Base-by-base conservation (phyloP, 2,113 vertebrate genomes). In the Epinephelus cyanopodus region DNA sequence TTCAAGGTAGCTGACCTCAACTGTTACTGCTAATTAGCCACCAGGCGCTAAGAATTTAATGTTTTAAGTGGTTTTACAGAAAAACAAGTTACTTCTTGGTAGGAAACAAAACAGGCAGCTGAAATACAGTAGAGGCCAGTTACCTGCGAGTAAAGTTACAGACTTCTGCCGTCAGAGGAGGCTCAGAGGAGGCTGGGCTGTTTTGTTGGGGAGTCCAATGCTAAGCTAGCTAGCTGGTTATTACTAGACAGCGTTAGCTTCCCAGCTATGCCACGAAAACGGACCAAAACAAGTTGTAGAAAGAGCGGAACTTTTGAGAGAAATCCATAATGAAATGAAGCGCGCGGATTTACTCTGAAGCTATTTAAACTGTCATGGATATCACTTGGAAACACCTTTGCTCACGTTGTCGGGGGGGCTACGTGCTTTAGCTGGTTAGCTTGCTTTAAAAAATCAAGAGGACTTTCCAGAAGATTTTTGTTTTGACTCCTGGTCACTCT, bases 391-490 rank as follows among this genome's bases (percentile, higher is more conserved):
- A 58, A 12, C 19, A 72, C 58, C 33, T 69, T 19, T 60, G 11
- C 27, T 25, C 27, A 37, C 0, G 25, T 13, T 64, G 3, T 67
- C 65, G 6, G 17, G 6, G 17, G 11, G 54, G 77, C 66, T 81
- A 57, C 52, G 42, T 53, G 68, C 13, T 73, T 81, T 77, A 84
- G 77, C 85, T 84, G 4, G 63, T 78, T 91, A 81, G 90, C 86
- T 66, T 39, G 54, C 53, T 27, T 29, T 74, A 27, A 9, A 84
- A 84, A 81, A 79, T 63, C 58, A 79, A 58, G 10, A 71, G 64
- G 87, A 85, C 79, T 90, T 92, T 93, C 87, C 81, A 81, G 85
- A 88, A 92, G 77, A 83, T 67, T 89, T 89, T 93, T 93, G 92
- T 92, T 93, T 91, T 90, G 88, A 85, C 74, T 89, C 84, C 14